Percentiles rank a stretch among this genome's conserved stretches.
These are phyloP conservation scores for Dendrolimus punctatus DNA, from an alignment of 1,140 invertebrate genomes.

Conservation along the genomic window DNA sequence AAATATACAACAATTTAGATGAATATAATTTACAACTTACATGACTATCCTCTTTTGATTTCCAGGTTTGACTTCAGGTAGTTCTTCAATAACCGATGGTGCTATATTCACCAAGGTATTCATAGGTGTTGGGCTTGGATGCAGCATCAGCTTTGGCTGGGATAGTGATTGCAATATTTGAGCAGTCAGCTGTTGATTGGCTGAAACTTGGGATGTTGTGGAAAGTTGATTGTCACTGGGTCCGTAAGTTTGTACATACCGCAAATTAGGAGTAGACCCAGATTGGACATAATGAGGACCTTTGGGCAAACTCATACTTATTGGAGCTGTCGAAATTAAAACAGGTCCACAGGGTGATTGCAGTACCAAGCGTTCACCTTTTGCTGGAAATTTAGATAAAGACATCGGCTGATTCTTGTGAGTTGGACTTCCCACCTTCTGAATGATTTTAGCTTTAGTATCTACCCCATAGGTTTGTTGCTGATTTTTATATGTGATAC, in stretches of 20 bases:
- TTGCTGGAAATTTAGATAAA: slow-evolving; percentile 42
- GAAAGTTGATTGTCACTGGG: slow-evolving; percentile 49
- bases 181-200: slow-evolving; percentile 65
- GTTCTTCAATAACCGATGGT: slow-evolving; percentile 30
- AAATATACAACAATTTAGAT: slow-evolving; percentile 9
- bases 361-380: slow-evolving; percentile 55
- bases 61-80: slow-evolving; percentile 32
- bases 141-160: slow-evolving; percentile 57
- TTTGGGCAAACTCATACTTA: slow-evolving; percentile 49
- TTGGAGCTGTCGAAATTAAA: slow-evolving; percentile 52
- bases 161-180: slow-evolving; percentile 66
- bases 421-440: slow-evolving; percentile 58
- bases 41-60: slow-evolving; percentile 59
- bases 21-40: slow-evolving; percentile 33
- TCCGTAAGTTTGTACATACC: slow-evolving; percentile 64
- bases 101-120: slow-evolving; percentile 23
- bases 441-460: slow-evolving; percentile 55
- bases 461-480: slow-evolving; percentile 38
- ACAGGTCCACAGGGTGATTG: slow-evolving; percentile 62
- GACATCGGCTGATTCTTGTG: slow-evolving; percentile 43
- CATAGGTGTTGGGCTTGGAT: slow-evolving; percentile 32
- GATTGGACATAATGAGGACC: slow-evolving; percentile 64
- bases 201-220: slow-evolving; percentile 52
- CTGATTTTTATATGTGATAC: slow-evolving; percentile 50
- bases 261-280: slow-evolving; percentile 53